phyloP scores from a whole-genome alignment of 2,888 invertebrate species.

The Ophion ellenae region DNA sequence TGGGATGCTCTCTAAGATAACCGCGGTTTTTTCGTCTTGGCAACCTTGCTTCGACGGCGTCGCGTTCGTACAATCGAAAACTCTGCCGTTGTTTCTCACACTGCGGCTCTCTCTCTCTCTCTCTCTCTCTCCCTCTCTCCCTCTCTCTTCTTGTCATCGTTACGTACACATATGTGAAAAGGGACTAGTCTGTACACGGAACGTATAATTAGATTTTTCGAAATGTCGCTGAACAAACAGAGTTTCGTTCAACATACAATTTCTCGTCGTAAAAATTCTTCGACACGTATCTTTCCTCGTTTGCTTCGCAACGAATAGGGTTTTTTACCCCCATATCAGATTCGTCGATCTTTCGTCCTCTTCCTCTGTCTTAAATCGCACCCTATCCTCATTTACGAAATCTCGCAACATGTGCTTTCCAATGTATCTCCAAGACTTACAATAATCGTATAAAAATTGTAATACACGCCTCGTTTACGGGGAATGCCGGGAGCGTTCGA shows the following conservation, averaged over 20 bases:
- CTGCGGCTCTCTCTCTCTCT: background rate
- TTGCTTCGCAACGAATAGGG: background rate
- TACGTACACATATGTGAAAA: conserved; percentile 10
- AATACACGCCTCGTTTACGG: background rate
- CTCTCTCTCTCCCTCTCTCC: background rate
- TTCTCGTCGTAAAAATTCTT: conserved; percentile 5
- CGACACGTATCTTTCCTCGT: background rate
- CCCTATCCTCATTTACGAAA: background rate
- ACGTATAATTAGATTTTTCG: conserved; percentile 40
- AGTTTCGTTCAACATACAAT: conserved; percentile 22
- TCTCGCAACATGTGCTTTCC: background rate
- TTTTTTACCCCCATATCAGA: background rate
- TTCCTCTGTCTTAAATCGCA: background rate
- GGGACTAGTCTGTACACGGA: conserved; percentile 60
- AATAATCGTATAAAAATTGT: background rate
- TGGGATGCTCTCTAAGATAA: conserved; percentile 47
- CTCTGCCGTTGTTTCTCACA: conserved; percentile 41
- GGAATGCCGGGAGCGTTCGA: background rate
- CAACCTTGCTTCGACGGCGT: no score
- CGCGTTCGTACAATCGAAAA: conserved; percentile 36
- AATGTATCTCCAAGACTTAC: background rate
- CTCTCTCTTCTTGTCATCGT: conserved; percentile 5
- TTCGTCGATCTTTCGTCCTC: background rate
- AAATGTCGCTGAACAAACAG: conserved; percentile 36
- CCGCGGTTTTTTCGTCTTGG: background rate